Base-by-base conservation (phyloP, 2,888 invertebrate species). In the Salpingus planirostris region DNA sequence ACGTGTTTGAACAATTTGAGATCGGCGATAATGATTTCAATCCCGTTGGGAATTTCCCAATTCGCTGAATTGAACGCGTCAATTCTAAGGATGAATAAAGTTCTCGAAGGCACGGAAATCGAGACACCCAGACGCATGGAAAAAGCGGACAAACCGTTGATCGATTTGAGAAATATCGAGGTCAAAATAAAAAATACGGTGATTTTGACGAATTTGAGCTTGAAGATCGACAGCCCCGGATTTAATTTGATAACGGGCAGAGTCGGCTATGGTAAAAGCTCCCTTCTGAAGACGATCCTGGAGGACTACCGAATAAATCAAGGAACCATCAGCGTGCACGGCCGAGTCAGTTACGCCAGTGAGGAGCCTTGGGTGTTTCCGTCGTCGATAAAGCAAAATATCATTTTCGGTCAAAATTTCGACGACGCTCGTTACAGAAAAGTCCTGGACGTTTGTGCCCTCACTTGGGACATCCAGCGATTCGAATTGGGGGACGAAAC, bases 401-500 rank as follows among this genome's bases (percentile, higher is more conserved):
- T 88, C 31, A 53, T 82, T 1, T 85, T 87, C 60, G 85, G 85
- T 0, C 67, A 70, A 47, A 65, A 69, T 1, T 66, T 70, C 56
- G 69, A 76, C 28, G 59, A 66, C 2, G 64, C 70, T 0, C 55
- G 74, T 1, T 74, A 74, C 53, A 65, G 67, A 38, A 67, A 69
- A 41, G 75, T 80, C 2, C 66, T 82, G 24, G 69, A 65, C 33
- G 76, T 69, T 0, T 80, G 80, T 50, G 75, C 76, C 3, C 54
- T 83, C 35, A 55, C 65, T 30, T 68, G 68, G 46, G 88, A 89
- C 59, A 74, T 88, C 44, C 69, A 73, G 36, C 73, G 78, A 42
- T 73, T 88, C 45, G 76, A 80, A 0, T 69, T 77, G 40, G 82
- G 83, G 7, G 88, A 88, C 53, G 62, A 72, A 44, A 84, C 83